Base-by-base conservation (phyloP, 2,113 vertebrate genomes). In the Zosterops hypoxanthus region DNA sequence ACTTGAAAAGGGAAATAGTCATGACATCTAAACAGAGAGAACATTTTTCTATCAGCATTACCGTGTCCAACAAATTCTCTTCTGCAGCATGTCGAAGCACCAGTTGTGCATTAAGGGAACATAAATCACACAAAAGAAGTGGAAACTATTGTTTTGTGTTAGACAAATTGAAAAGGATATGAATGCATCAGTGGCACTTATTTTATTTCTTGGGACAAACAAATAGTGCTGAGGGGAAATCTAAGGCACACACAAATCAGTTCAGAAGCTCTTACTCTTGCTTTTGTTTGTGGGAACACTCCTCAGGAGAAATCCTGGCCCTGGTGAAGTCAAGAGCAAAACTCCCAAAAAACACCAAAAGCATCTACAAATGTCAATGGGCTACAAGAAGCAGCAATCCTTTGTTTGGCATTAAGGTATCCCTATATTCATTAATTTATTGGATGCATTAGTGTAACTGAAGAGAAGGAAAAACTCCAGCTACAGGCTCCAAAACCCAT, bases 41-140 rank as follows among this genome's bases (percentile, higher is more conserved):
- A 94, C 86, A 68, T 96, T 96, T 96, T 91, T 84, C 81, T 88
- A 55, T 81, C 69, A 59, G 55, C 92, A 82, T 83, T 94, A 95
- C 90, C 36, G 4, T 95, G 91, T 93, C 97, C 90, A 96, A 96
- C 75, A 89, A 91, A 95, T 95, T 96, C 95, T 95, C 79, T 90
- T 95, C 76, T 82, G 90, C 89, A 72, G 93, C 88, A 79, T 94
- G 81, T 95, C 86, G 85, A 86, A 88, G 93, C 76, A 93, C 76
- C 65, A 77, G 65, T 92, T 96, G 86, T 95, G 90, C 90, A 88
- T 95, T 97, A 95, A 82, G 64, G 78, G 76, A 96, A 94, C 82
- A 91, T 39, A 94, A 97, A 94, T 95, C 84, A 95, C 72, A 96
- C 81, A 88, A 94, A 34, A 75, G 61, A 90, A 92, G 60, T 86